Conservation (phyloP, 2,888 invertebrate genomes). For the Petrophora chlorosata region DNA sequence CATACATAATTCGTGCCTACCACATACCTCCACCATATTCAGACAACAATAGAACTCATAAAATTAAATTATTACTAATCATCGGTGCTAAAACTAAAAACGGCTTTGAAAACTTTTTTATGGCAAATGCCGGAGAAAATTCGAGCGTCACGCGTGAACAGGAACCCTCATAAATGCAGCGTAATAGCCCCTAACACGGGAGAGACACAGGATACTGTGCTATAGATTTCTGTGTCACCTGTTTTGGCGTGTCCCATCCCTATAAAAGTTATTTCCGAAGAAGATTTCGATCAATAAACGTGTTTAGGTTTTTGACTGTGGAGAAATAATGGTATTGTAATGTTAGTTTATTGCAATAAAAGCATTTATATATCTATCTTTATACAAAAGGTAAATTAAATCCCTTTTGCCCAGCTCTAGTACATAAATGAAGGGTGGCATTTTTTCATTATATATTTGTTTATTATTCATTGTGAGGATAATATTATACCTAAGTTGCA, state of each 20-base stretch:
- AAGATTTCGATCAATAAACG: too few relatives aligned
- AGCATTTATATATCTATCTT: too few relatives aligned
- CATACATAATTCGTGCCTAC: slow-evolving; percentile 19
- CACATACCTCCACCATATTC: slow-evolving; percentile 16
- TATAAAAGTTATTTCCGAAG: background rate
- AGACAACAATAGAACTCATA: slow-evolving; percentile 26
- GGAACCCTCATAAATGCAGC: slow-evolving; percentile 58
- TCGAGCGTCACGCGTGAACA: slow-evolving; percentile 54
- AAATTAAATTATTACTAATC: slow-evolving; percentile 38
- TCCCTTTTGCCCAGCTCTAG: too few relatives aligned
- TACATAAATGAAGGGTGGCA: too few relatives aligned
- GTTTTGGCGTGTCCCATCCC: slow-evolving; percentile 3
- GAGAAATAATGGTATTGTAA: too few relatives aligned
- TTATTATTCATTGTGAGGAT: too few relatives aligned
- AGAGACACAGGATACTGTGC: slow-evolving; percentile 32
- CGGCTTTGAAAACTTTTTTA: slow-evolving; percentile 32
- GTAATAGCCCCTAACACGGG: slow-evolving; percentile 49
- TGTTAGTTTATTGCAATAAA: too few relatives aligned
- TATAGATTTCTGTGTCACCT: too few relatives aligned
- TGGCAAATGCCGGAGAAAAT: slow-evolving; percentile 28
- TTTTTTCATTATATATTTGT: too few relatives aligned
- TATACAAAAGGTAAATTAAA: too few relatives aligned
- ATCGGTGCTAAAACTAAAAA: slow-evolving; percentile 32
- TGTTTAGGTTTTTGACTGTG: too few relatives aligned
- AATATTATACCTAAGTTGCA: too few relatives aligned